These are phyloP conservation scores for Pelmatolapia mariae DNA, from an alignment of 2,113 vertebrate species.

Conservation along the genomic window DNA sequence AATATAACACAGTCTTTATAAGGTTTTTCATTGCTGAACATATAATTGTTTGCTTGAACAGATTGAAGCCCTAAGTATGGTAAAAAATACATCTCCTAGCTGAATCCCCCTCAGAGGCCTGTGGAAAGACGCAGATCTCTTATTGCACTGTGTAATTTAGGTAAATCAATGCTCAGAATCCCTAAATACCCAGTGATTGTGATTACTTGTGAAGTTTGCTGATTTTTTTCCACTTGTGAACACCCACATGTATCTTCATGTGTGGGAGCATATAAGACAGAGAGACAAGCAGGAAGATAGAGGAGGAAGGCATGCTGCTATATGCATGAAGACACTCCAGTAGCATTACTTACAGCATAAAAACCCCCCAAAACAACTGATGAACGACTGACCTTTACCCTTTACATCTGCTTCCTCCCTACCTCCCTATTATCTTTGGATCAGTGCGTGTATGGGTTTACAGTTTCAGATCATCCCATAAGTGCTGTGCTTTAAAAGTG, in stretches of 20 bases:
- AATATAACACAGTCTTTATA: not conserved
- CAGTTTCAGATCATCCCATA: conserved; percentile 35
- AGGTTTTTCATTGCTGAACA: not conserved
- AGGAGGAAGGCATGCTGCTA: not conserved
- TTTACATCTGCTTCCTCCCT: conserved; percentile 25
- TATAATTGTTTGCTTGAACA: not conserved
- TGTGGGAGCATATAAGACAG: not conserved
- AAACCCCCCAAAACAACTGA: not conserved
- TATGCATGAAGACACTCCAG: not conserved
- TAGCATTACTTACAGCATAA: conserved; percentile 24
- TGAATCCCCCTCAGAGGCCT: not conserved
- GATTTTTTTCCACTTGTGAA: not conserved
- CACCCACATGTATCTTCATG: not conserved
- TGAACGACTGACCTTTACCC: conserved; percentile 41
- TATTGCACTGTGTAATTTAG: not conserved
- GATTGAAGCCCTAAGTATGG: not conserved
- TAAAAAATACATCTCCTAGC: not conserved
- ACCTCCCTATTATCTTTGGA: conserved; percentile 30
- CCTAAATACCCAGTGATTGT: not conserved
- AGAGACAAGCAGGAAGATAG: not conserved
- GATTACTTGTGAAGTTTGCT: not conserved
- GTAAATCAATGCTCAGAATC: not conserved
- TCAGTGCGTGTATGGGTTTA: conserved; percentile 31
- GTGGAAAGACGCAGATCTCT: conserved; percentile 8
- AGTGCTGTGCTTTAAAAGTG: conserved; percentile 51